Base-by-base conservation (phyloP, 2,888 invertebrate genomes). In the Sinohyriopsis cumingii region DNA sequence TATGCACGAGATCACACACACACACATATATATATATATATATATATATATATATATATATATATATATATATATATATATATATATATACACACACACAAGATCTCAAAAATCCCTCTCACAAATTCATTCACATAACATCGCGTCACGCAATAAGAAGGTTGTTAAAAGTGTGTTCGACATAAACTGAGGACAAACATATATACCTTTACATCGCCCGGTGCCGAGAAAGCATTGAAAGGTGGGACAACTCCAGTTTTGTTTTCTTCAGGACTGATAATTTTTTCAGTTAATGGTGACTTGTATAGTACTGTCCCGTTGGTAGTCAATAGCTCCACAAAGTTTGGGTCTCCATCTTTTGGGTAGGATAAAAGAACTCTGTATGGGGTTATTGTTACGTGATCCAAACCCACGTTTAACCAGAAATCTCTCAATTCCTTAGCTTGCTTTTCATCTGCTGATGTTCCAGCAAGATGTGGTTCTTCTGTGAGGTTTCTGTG, bases 311-410 rank as follows among this genome's bases (percentile, higher is more conserved):
- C 71, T 0, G 57, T 61, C 19, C 79, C 81, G 4, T 59, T 70
- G n/a, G 56, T 79, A 64, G 83, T 77, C 24, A 78, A 57, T 20
- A 87, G 64, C 24, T 78, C 78, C 19, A 87, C 82, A 66, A 76
- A 71, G 77, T 82, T 84, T 24, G 83, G 80, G 59, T 84, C 78
- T 24, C 67, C 67, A 63, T 68, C 72, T 60, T 81, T 77, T 4
- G 88, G 87, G 68, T 84, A 85, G 1, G 88, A 88, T 55, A 89
- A 75, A 20, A 89, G 72, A n/a, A 89, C 86, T 28, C 83, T 73
- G 73, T 89, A 88, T 2, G 87, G 84, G 1, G 84, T 76, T 24
- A 83, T 65, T n/a, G 81, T 79, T 25, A 84, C 86, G n/a, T 77
- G 71, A 72, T 88, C 86, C 33, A 89, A 69, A 2, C 88, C 87